Base-by-base conservation (phyloP, 2,113 vertebrate genomes). In the Austrofundulus limnaeus region DNA sequence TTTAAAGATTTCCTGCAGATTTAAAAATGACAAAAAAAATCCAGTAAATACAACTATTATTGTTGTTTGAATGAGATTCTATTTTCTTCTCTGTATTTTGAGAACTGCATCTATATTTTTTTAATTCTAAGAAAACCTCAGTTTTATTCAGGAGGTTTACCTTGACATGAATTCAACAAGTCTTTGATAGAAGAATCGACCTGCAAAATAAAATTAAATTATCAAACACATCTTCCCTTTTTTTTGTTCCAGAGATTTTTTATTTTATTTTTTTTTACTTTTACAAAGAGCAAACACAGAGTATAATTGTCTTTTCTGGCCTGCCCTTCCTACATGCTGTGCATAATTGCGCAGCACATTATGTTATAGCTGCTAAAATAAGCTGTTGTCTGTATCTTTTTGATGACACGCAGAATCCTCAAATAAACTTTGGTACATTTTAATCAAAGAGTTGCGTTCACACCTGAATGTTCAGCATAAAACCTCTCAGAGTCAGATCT, bases 131-230 rank as follows among this genome's bases (percentile, higher is more conserved):
- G 25, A 25, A 45, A 1, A 45, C 5, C n/a, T 2, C 2, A 16
- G 25, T 7, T n/a, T n/a, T n/a, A n/a, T n/a, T n/a, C 11, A 28
- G 25, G 19, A 63, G 17, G 46, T n/a, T 66, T 84, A 97, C 97
- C 97, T 99, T 82, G 95, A 92, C 97, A 98, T 98, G 87, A 95
- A 99, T 81, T 99, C 96, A 86, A 97, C 96, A 74, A 99, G 92
- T 68, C 96, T 92, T 84, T 94, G 97, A 85, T 95, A 98, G 93
- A 99, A 99, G 89, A 98, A 99, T 25, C 92, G 89, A 9, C 92
- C 97, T 98, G 46, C 43, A 51, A 48, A 60, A 21, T n/a, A n/a
- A n/a, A 46, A 20, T 34, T n/a, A 11, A 20, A 19, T 20, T 15
- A 17, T 7, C 5, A 3, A 17, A 17, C 16, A 16, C n/a, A 1